phyloP scores from a whole-genome alignment of 1,140 invertebrate species.

The Micrasema longulum region DNA sequence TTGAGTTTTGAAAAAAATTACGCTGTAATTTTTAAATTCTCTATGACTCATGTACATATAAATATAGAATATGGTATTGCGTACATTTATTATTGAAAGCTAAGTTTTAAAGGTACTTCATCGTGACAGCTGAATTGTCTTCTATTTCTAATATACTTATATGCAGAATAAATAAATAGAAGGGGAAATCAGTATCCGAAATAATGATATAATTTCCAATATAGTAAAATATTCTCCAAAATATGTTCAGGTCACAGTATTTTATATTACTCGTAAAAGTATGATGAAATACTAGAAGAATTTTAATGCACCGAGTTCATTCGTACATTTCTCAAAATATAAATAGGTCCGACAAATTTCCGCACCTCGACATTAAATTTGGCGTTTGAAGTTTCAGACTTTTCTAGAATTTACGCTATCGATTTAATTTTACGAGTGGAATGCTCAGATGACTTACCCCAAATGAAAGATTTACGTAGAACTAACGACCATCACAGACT shows the following conservation, averaged over 20 bases:
- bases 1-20: too few species aligned
- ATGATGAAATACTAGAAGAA: not conserved
- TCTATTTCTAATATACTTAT: not conserved
- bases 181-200: not conserved
- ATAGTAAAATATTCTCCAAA: slow-evolving; percentile 23
- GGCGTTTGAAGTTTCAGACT: slow-evolving; percentile 42
- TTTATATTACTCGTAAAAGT: slow-evolving; percentile 6
- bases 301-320: too few species aligned
- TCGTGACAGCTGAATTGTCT: slow-evolving; percentile 15
- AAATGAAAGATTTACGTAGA: slow-evolving; percentile 2
- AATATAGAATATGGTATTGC: slow-evolving; percentile 11
- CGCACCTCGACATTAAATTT: slow-evolving; percentile 11
- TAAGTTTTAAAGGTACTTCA: slow-evolving; percentile 9
- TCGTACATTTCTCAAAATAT: not conserved
- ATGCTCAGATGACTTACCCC: slow-evolving; percentile 10
- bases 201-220: not conserved
- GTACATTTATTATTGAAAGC: slow-evolving; percentile 31
- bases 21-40: too few species aligned
- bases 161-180: not conserved
- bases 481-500: slow-evolving; percentile 39
- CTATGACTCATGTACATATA: too few species aligned
- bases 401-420: slow-evolving; percentile 29
- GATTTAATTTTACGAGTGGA: slow-evolving; percentile 11
- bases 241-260: slow-evolving; percentile 32
- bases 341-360: not conserved